These are phyloP conservation scores for Hirtodrosophila histrioides DNA, from an alignment of 2,888 invertebrate species.

Conservation along the genomic window DNA sequence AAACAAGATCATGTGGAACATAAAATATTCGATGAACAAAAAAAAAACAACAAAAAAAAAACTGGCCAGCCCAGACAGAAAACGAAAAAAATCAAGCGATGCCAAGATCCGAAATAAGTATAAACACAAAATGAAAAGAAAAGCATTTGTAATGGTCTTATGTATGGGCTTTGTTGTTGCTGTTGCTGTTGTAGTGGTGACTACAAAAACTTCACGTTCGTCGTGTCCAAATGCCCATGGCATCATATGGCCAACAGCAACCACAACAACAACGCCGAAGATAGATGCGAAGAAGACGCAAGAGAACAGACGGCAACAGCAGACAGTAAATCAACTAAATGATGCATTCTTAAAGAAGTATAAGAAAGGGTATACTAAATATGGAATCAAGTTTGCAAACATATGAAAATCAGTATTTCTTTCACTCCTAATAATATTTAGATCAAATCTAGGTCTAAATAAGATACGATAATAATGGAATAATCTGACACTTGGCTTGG, in stretches of 20 bases:
- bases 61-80: constrained; percentile 34
- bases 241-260: constrained; percentile 51
- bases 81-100: constrained; percentile 29
- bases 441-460: too few species aligned
- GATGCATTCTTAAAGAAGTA: constrained; percentile 52
- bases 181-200: constrained; percentile 7
- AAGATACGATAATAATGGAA: too few species aligned
- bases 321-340: constrained; percentile 68
- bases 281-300: constrained; percentile 31
- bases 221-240: constrained; percentile 53
- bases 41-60: constrained; percentile 9
- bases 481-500: too few species aligned
- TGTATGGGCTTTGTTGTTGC: constrained; percentile 15
- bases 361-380: constrained; percentile 18
- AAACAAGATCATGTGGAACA: constrained; percentile 74
- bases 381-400: constrained; percentile 1
- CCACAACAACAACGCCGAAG: constrained; percentile 9
- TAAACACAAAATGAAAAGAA: constrained; percentile 70
- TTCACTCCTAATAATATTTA: too few species aligned
- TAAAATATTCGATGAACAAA: constrained; percentile 39
- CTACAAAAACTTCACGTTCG: constrained; percentile 37
- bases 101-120: constrained; percentile 61
- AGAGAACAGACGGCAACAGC: constrained; percentile 36
- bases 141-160: constrained; percentile 73
- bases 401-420: too few species aligned